Percentiles rank a stretch among this genome's conserved stretches.
Evolutionary conservation across 2,113 vertebrate genomes (phyloP).

Genomic region (Datnioides undecimradiatus): DNA sequence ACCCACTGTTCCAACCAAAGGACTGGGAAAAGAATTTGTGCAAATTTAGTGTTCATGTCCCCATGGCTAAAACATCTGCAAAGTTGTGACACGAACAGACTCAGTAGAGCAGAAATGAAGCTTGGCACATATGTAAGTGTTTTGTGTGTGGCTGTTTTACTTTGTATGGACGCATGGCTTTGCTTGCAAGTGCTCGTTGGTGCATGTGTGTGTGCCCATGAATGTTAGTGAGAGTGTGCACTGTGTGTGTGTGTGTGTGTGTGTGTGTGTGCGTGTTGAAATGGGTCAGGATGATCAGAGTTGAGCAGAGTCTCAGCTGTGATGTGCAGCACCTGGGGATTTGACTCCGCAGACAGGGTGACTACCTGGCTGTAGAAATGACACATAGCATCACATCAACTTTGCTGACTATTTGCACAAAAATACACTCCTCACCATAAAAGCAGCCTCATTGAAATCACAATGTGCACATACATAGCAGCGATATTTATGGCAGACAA

Average conservation of each 20-base stretch:
- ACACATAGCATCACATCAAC: slow-evolving; percentile 68
- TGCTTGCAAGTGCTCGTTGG: background rate
- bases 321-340: slow-evolving; percentile 60
- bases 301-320: slow-evolving; percentile 68
- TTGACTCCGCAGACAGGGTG: slow-evolving; percentile 45
- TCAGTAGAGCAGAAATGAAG: slow-evolving; percentile 69
- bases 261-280: slow-evolving; percentile 26
- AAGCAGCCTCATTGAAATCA: slow-evolving; percentile 50
- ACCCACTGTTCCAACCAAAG: slow-evolving; percentile 72
- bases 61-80: slow-evolving; percentile 73
- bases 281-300: slow-evolving; percentile 57
- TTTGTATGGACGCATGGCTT: slow-evolving; percentile 34
- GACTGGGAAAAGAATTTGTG: slow-evolving; percentile 69
- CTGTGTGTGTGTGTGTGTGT: background rate
- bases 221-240: background rate
- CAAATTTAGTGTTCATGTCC: slow-evolving; percentile 73
- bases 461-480: slow-evolving; percentile 47
- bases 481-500: slow-evolving; percentile 62
- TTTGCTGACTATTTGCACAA: slow-evolving; percentile 63
- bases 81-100: slow-evolving; percentile 67
- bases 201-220: background rate
- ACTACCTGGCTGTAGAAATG: slow-evolving; percentile 67
- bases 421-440: slow-evolving; percentile 51
- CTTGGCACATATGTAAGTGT: slow-evolving; percentile 48
- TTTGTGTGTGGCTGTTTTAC: slow-evolving; percentile 42